Percentiles rank a stretch among this genome's conserved stretches.
These are phyloP conservation scores for Schizopygopsis malacanthus DNA, from an alignment of 2,797 vertebrate species.

Conservation along the genomic window DNA sequence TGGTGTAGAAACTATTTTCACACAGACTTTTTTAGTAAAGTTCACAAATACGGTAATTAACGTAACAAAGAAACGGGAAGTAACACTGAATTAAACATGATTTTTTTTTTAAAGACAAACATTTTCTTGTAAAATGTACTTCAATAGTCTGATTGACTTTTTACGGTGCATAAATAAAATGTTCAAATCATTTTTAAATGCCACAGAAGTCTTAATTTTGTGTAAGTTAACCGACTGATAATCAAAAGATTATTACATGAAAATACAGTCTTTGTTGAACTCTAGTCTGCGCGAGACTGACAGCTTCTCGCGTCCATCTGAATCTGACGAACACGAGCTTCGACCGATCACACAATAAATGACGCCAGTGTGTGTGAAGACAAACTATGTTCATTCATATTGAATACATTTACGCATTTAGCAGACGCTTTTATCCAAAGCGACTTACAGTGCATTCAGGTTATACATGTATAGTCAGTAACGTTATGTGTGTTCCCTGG, in stretches of 20 bases:
- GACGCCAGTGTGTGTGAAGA: too few relatives aligned
- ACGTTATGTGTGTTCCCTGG: too few relatives aligned
- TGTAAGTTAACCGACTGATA: neutral
- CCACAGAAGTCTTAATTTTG: neutral
- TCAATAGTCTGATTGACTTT: too few relatives aligned
- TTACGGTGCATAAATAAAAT: too few relatives aligned
- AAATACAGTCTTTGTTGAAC: accelerated
- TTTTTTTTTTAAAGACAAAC: neutral
- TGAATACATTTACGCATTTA: too few relatives aligned
- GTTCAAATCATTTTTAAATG: neutral
- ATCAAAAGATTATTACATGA: neutral
- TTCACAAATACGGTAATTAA: neutral
- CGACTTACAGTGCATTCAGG: too few relatives aligned
- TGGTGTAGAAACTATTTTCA: neutral
- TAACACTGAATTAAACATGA: neutral
- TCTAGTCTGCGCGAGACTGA: neutral
- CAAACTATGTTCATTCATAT: neutral
- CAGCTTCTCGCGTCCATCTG: neutral
- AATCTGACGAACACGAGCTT: neutral
- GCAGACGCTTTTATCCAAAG: too few relatives aligned
- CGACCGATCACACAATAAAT: neutral
- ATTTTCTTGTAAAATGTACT: too few relatives aligned
- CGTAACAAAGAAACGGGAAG: neutral
- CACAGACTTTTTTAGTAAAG: neutral
- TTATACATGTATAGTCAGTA: too few relatives aligned